These are phyloP conservation scores for Paramuricea clavata DNA, from an alignment of 92 coral and sea anemone species.

Conservation along the genomic window DNA sequence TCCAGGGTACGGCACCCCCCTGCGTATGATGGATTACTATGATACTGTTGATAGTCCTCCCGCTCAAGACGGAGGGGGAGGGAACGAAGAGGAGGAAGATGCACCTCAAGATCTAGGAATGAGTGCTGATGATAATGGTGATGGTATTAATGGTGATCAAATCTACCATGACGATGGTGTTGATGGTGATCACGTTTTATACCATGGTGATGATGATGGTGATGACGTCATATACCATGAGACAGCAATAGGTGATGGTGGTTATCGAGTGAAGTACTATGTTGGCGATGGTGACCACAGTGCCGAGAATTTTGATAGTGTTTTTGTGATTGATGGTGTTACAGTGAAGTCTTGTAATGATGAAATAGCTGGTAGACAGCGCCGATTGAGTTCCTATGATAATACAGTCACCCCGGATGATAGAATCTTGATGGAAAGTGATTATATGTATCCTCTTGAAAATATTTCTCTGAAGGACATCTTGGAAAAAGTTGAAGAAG, in stretches of 20 bases:
- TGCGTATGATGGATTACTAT: constrained; percentile 51
- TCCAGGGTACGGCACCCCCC: neutral
- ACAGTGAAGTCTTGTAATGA: neutral
- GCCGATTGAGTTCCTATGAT: constrained; percentile 8
- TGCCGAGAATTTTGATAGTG: neutral
- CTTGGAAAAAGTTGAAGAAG: neutral
- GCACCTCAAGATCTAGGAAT: neutral
- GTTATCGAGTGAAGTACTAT: neutral
- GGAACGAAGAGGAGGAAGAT: constrained; percentile 26
- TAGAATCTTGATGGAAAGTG: neutral
- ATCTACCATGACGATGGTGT: too few species aligned
- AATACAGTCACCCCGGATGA: constrained; percentile 4
- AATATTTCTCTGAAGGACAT: neutral
- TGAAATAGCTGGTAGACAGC: neutral
- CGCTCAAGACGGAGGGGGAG: constrained; percentile 47
- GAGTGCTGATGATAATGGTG: neutral
- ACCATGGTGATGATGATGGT: too few species aligned
- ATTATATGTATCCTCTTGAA: neutral
- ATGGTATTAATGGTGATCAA: neutral
- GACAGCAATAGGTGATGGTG: neutral
- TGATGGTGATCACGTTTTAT: neutral
- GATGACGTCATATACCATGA: neutral
- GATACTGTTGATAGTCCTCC: constrained; percentile 52
- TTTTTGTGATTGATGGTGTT: neutral
- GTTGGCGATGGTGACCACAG: neutral